These are phyloP conservation scores for Neoascia interrupta DNA, from an alignment of 2,888 invertebrate genomes.

Conservation along the genomic window DNA sequence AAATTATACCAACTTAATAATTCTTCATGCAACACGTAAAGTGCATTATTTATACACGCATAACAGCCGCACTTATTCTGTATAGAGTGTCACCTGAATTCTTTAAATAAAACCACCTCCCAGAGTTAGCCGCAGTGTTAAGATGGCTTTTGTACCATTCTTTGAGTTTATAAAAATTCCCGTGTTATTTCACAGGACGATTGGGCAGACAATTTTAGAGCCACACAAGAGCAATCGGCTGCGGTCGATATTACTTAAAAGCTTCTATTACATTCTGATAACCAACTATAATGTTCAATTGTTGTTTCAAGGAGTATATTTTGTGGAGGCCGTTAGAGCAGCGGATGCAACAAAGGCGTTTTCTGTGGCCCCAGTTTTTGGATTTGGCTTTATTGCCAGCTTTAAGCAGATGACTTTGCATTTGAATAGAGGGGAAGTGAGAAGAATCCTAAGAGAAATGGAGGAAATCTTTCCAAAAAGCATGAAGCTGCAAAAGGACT, in stretches of 20 bases:
- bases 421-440: slow-evolving; percentile 69
- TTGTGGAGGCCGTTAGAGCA: slow-evolving; percentile 72
- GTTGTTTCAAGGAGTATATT: slow-evolving; percentile 73
- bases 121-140: too few species aligned
- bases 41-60: too few species aligned
- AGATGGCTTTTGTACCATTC: not conserved
- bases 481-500: slow-evolving; percentile 64
- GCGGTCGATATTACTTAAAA: too few species aligned
- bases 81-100: too few species aligned
- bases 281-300: slow-evolving; percentile 74
- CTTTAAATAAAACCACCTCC: too few species aligned
- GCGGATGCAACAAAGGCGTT: slow-evolving; percentile 73
- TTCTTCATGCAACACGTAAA: too few species aligned
- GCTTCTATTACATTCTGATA: too few species aligned
- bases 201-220: not conserved
- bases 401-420: slow-evolving; percentile 74
- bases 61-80: too few species aligned
- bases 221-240: too few species aligned
- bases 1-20: too few species aligned
- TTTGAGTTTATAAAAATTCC: not conserved
- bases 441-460: slow-evolving; percentile 72
- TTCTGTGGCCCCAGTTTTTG: slow-evolving; percentile 76
- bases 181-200: not conserved
- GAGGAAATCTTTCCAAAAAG: slow-evolving; percentile 74
- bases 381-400: slow-evolving; percentile 74